These are phyloP conservation scores for Thryonomys swinderianus DNA, from an alignment of 2,113 vertebrate species.

Conservation along the genomic window DNA sequence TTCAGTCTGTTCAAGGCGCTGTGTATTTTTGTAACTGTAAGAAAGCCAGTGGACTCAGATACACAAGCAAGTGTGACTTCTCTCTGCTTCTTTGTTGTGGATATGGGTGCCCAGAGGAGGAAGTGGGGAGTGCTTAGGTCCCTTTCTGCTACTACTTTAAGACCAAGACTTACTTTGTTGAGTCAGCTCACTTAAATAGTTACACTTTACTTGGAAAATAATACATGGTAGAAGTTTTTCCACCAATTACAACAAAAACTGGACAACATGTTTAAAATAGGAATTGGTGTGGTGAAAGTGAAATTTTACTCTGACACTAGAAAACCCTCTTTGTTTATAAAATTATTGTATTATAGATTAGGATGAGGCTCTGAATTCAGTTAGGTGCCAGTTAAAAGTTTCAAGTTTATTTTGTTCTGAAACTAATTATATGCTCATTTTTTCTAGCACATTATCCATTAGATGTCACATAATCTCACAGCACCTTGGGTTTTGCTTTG, in stretches of 20 bases:
- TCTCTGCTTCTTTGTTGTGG: background rate
- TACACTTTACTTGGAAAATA: background rate
- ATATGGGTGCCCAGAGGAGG: background rate
- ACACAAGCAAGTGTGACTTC: background rate
- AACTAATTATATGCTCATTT: background rate
- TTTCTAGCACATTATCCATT: background rate
- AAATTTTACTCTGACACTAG: background rate
- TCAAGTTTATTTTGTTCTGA: background rate
- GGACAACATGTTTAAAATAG: background rate
- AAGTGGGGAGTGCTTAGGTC: background rate
- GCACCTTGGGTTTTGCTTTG: background rate
- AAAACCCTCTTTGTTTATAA: background rate
- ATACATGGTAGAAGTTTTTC: background rate
- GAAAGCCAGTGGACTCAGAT: background rate
- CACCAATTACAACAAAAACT: background rate
- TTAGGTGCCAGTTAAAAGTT: background rate
- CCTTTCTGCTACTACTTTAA: background rate
- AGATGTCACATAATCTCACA: background rate
- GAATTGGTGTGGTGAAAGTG: background rate
- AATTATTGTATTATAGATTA: background rate
- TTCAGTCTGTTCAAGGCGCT: background rate
- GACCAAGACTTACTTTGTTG: background rate
- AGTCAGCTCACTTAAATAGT: too few relatives aligned
- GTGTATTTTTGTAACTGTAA: background rate
- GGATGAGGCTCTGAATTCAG: background rate